phyloP scores from a whole-genome alignment of 1,140 invertebrate species.

The Hyposmocoma kahamanoa region DNA sequence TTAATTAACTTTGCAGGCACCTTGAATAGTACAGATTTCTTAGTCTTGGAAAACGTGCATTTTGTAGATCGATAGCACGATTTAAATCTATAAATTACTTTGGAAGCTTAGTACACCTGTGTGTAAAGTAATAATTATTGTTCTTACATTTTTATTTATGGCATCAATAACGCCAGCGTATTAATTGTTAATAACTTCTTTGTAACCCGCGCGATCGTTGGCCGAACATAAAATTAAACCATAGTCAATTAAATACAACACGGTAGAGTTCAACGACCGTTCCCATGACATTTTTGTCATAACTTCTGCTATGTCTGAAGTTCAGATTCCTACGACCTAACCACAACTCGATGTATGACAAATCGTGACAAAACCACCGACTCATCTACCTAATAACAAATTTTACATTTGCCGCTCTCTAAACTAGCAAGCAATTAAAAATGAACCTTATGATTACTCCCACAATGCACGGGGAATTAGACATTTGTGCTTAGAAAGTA shows the following conservation, averaged over 20 bases:
- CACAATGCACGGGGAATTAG: background rate
- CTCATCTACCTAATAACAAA: constrained; percentile 37
- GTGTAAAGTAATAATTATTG: too few species aligned
- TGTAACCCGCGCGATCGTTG: constrained; percentile 22
- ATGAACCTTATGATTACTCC: constrained; percentile 16
- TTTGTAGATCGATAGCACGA: too few species aligned
- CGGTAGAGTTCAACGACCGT: constrained; percentile 26
- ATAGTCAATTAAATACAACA: constrained; percentile 37
- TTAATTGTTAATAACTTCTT: background rate
- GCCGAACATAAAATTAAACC: background rate
- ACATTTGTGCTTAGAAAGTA: constrained; percentile 1
- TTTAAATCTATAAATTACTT: too few species aligned
- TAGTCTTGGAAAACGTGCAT: too few species aligned
- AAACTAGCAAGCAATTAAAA: constrained; percentile 9
- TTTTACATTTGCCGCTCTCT: background rate
- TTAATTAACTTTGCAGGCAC: too few species aligned
- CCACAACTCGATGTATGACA: constrained; percentile 62
- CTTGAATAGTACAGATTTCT: too few species aligned
- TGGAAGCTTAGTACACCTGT: too few species aligned
- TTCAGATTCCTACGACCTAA: constrained; percentile 33
- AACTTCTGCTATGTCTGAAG: constrained; percentile 41
- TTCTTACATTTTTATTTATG: constrained; percentile 9
- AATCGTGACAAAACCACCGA: constrained; percentile 69
- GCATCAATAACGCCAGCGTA: background rate
- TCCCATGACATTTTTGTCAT: constrained; percentile 55